Conservation (phyloP, 2,797 vertebrate genomes). For the Neoniphon sammara region DNA sequence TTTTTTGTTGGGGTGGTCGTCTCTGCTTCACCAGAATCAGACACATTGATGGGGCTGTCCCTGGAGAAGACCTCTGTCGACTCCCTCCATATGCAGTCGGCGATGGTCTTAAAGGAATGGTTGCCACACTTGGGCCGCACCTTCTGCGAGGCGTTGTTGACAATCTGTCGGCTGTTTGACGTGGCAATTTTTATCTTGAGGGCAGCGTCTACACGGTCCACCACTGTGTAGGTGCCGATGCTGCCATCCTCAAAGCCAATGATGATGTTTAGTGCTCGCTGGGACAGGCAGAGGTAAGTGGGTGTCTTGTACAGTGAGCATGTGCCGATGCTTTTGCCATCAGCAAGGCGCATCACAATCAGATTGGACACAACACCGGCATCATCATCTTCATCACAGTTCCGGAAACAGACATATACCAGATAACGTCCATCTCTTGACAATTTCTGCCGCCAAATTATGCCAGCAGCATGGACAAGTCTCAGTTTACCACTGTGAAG, state of each 20-base stretch:
- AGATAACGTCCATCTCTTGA: slow-evolving; percentile 97
- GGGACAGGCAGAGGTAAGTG: slow-evolving; percentile 94
- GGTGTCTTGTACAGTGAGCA: slow-evolving; percentile 99
- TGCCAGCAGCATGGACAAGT: slow-evolving; percentile 91
- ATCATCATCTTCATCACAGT: slow-evolving; percentile 94
- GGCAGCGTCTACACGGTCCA: slow-evolving; percentile 96
- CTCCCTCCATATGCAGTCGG: slow-evolving; percentile 97
- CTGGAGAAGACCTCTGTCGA: slow-evolving; percentile 98
- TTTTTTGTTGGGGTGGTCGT: slow-evolving; percentile 96
- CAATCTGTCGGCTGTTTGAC: slow-evolving; percentile 98
- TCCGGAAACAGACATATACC: slow-evolving; percentile 94
- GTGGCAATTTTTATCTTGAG: slow-evolving; percentile 99
- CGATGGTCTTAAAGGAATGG: slow-evolving; percentile 91
- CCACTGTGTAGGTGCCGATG: slow-evolving; percentile 97
- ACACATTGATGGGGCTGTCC: slow-evolving; percentile 97
- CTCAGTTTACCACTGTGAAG: slow-evolving; percentile 95
- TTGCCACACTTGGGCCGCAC: slow-evolving; percentile 93
- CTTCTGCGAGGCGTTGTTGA: slow-evolving; percentile 92
- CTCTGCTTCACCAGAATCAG: slow-evolving; percentile 91
- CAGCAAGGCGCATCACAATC: slow-evolving; percentile 97
- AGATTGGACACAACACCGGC: slow-evolving; percentile 92
- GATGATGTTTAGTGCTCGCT: slow-evolving; percentile 97
- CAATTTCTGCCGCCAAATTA: slow-evolving; percentile 95
- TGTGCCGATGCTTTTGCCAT: slow-evolving; percentile 99
- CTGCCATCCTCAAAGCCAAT: slow-evolving; percentile 98